These are phyloP conservation scores for Sthenelais limicola DNA, from an alignment of 2,888 invertebrate genomes.

Conservation along the genomic window DNA sequence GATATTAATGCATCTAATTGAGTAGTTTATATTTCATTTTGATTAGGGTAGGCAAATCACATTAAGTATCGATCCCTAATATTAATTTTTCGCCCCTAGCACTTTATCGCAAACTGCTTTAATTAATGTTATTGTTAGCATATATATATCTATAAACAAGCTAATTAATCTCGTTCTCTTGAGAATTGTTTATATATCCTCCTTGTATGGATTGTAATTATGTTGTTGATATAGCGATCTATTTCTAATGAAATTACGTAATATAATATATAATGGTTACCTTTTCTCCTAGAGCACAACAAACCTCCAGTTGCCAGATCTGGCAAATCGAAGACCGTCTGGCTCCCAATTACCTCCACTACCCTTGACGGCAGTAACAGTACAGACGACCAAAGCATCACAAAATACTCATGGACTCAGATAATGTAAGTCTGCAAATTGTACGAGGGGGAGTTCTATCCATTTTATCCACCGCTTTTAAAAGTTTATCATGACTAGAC, in stretches of 20 bases:
- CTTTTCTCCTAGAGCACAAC: constrained; percentile 64
- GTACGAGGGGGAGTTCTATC: no score
- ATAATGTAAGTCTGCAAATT: constrained; percentile 75
- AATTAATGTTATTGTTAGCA: no score
- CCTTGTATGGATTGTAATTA: no score
- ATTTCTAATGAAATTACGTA: no score
- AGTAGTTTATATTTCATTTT: not conserved
- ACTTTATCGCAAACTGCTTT: not conserved
- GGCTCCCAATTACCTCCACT: constrained; percentile 87
- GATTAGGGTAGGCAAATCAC: not conserved
- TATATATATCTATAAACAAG: no score
- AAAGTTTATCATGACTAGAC: no score
- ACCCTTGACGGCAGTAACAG: constrained; percentile 84
- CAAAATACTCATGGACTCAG: constrained; percentile 88
- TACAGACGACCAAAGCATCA: constrained; percentile 86
- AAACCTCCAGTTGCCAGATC: constrained; percentile 75
- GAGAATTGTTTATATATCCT: no score
- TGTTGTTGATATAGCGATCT: no score
- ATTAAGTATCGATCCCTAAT: not conserved
- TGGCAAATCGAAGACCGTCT: constrained; percentile 79
- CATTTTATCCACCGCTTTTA: no score
- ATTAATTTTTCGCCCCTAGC: not conserved
- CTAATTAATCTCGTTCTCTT: no score
- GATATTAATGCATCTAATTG: not conserved
- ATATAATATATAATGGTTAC: no score